These are phyloP conservation scores for Cecidostiba fungosa DNA, from an alignment of 2,888 invertebrate species.

Conservation along the genomic window DNA sequence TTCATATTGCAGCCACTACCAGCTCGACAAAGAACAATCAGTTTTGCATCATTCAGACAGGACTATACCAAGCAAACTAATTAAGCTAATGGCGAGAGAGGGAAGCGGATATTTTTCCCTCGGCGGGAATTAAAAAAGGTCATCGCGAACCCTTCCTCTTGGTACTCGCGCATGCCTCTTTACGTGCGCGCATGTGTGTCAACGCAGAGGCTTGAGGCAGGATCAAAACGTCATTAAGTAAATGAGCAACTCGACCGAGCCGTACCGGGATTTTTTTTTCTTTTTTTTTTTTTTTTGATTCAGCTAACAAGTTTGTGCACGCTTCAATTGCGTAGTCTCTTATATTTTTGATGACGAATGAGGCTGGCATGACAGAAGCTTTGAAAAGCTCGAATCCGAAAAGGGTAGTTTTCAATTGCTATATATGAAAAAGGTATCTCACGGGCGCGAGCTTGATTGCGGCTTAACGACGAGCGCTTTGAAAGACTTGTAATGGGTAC, in stretches of 20 bases:
- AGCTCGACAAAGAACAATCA: constrained; percentile 14
- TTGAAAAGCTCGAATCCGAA: not conserved
- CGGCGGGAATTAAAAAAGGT: constrained; percentile 7
- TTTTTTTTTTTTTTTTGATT: not conserved
- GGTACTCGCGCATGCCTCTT: constrained; percentile 12
- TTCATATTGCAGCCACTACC: not conserved
- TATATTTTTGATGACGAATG: not conserved
- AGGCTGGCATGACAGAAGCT: not conserved
- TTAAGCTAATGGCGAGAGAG: constrained; percentile 53
- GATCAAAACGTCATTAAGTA: constrained; percentile 49
- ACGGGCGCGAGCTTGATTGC: no score
- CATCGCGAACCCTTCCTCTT: not conserved
- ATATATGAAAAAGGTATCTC: no score
- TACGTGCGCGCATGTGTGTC: not conserved
- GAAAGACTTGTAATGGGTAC: no score
- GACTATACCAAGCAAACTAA: constrained; percentile 15
- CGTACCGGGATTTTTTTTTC: not conserved
- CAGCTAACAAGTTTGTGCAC: not conserved
- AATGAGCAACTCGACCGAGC: constrained; percentile 34
- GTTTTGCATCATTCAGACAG: not conserved
- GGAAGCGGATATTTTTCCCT: not conserved
- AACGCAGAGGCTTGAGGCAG: not conserved
- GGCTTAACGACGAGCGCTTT: no score
- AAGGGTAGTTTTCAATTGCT: not conserved
- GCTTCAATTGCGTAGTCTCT: no score